These are phyloP conservation scores for Latrodectus hesperus DNA, from an alignment of 2,888 invertebrate genomes.

Conservation along the genomic window DNA sequence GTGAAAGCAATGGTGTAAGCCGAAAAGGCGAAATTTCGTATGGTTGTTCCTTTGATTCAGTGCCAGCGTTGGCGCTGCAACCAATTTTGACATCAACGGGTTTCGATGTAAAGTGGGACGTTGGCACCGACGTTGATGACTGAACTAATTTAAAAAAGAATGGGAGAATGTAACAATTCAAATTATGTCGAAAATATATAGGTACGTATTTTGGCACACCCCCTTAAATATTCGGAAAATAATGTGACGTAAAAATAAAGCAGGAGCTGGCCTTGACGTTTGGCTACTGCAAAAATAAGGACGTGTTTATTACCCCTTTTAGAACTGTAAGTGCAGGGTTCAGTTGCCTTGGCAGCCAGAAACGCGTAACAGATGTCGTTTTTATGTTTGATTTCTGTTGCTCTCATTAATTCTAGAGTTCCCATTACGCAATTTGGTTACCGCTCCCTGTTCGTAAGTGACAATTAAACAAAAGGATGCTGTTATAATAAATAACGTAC, in stretches of 20 bases:
- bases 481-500: too few relatives aligned
- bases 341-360: too few relatives aligned
- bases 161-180: slow-evolving; percentile 25
- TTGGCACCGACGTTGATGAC: slow-evolving; percentile 40
- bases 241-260: not conserved
- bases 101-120: slow-evolving; percentile 35
- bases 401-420: too few relatives aligned
- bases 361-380: too few relatives aligned
- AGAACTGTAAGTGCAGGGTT: too few relatives aligned
- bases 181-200: slow-evolving; percentile 29
- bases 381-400: too few relatives aligned
- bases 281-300: too few relatives aligned
- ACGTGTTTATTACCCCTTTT: too few relatives aligned
- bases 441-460: too few relatives aligned
- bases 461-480: too few relatives aligned
- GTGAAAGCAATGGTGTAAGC: not conserved
- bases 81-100: slow-evolving; percentile 18
- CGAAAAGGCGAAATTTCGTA: slow-evolving; percentile 1
- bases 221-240: not conserved
- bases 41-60: slow-evolving; percentile 5
- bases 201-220: slow-evolving; percentile 22
- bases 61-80: slow-evolving; percentile 31
- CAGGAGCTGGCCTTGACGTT: too few relatives aligned
- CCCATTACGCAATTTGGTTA: too few relatives aligned
- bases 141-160: slow-evolving; percentile 15